phyloP scores from a whole-genome alignment of 2,797 vertebrate species.

The Anableps anableps region DNA sequence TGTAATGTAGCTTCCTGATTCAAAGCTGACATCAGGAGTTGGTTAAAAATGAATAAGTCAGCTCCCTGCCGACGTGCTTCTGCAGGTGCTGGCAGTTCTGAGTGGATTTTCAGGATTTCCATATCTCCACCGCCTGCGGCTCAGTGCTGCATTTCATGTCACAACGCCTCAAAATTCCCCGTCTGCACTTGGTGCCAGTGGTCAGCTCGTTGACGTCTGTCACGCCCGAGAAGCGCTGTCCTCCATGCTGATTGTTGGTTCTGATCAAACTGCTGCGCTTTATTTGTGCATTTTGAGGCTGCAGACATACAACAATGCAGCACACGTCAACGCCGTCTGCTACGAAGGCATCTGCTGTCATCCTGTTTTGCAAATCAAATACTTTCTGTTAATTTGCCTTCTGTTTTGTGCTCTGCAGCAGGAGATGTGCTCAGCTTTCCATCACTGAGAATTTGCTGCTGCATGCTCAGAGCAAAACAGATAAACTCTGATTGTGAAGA shows the following conservation, averaged over 20 bases:
- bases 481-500: conserved; percentile 40
- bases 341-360: conserved; percentile 10
- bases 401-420: conserved; percentile 32
- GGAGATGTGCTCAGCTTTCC: conserved; percentile 23
- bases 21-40: conserved; percentile 28
- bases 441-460: conserved; percentile 3
- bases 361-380: conserved; percentile 33
- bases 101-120: conserved; percentile 3
- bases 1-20: conserved; percentile 22
- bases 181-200: neutral
- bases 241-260: conserved; percentile 11
- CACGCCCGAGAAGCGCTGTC: neutral
- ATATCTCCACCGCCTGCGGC: conserved; percentile 1
- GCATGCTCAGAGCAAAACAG: conserved; percentile 8
- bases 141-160: conserved; percentile 12
- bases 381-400: conserved; percentile 33
- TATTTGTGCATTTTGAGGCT: conserved; percentile 26
- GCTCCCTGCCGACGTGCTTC: conserved; percentile 11
- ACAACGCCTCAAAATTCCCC: conserved; percentile 8
- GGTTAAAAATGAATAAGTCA: conserved; percentile 30
- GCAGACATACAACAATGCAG: neutral
- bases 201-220: conserved; percentile 1
- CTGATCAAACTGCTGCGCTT: neutral
- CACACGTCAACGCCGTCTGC: conserved; percentile 23
- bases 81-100: conserved; percentile 28